Evolutionary conservation across 2,797 vertebrate genomes (phyloP).

Genomic region (Naso thynnoides): DNA sequence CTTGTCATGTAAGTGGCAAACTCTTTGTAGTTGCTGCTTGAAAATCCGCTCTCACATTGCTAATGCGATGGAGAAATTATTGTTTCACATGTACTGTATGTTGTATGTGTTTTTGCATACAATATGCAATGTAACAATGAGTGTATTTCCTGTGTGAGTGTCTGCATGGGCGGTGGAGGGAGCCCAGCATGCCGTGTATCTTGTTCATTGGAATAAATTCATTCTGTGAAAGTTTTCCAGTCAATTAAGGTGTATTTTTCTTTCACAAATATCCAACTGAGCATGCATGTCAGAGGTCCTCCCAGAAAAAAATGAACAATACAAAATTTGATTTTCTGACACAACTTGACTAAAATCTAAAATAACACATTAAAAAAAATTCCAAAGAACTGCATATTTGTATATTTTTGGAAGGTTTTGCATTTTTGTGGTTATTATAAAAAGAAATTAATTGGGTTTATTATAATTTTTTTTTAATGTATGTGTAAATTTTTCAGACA

Average conservation of each 20-base stretch:
- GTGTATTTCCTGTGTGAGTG: conserved; percentile 64
- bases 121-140: conserved; percentile 54
- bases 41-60: conserved; percentile 48
- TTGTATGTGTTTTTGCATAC: conserved; percentile 81
- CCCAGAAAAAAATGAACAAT: too few species aligned
- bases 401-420: too few species aligned
- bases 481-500: neutral
- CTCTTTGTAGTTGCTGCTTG: conserved; percentile 41
- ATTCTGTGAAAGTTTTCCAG: conserved; percentile 70
- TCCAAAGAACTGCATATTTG: too few species aligned
- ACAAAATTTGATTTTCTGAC: too few species aligned
- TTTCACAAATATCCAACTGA: too few species aligned
- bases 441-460: too few species aligned
- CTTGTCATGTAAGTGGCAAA: conserved; percentile 55
- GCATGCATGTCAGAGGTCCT: too few species aligned
- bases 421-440: too few species aligned
- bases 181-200: conserved; percentile 53
- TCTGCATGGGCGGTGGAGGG: conserved; percentile 41
- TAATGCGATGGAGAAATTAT: conserved; percentile 51
- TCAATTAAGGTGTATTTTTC: conserved; percentile 54
- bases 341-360: too few species aligned
- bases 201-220: conserved; percentile 77
- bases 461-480: too few species aligned
- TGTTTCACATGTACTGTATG: conserved; percentile 60
- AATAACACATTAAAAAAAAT: too few species aligned